phyloP scores from a whole-genome alignment of 1,140 invertebrate genomes.

The Palaemon carinicauda region DNA sequence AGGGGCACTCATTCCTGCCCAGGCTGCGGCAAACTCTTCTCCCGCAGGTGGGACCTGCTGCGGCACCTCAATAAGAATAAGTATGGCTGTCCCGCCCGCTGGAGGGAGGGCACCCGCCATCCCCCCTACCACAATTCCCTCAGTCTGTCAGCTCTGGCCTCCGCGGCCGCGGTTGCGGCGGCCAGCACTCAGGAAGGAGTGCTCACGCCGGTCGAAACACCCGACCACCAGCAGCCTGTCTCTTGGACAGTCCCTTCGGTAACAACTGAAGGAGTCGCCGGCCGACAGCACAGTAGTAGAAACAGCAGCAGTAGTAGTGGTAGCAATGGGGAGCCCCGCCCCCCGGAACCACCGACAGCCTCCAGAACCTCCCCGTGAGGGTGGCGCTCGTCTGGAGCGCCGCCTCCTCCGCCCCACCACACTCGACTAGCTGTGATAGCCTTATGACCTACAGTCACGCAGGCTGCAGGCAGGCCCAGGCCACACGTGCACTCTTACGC shows the following conservation, averaged over 20 bases:
- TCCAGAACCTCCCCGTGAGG: conserved; percentile 42
- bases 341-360: conserved; percentile 24
- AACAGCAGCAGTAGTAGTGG: not conserved
- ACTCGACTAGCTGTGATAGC: conserved; percentile 50
- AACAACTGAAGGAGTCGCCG: not conserved
- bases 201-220: not conserved
- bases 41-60: conserved; percentile 59
- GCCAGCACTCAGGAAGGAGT: conserved; percentile 20
- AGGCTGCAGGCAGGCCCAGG: conserved; percentile 46
- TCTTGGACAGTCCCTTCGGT: not conserved
- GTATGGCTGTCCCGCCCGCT: conserved; percentile 59
- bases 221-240: not conserved
- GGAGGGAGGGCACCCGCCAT: conserved; percentile 31
- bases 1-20: conserved; percentile 60
- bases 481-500: conserved; percentile 5
- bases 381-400: conserved; percentile 18
- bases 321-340: conserved; percentile 16
- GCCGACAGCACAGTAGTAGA: not conserved
- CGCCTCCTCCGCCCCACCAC: conserved; percentile 28
- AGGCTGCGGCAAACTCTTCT: conserved; percentile 59
- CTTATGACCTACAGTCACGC: conserved; percentile 47
- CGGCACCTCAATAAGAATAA: conserved; percentile 60
- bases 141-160: conserved; percentile 47
- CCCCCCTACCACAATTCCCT: conserved; percentile 49
- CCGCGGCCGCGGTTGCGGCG: conserved; percentile 40